Evolutionary conservation across 2,113 vertebrate genomes (phyloP), one percentile per base, ranked within the genome.

Genomic region (Dicerorhinus sumatrensis): DNA sequence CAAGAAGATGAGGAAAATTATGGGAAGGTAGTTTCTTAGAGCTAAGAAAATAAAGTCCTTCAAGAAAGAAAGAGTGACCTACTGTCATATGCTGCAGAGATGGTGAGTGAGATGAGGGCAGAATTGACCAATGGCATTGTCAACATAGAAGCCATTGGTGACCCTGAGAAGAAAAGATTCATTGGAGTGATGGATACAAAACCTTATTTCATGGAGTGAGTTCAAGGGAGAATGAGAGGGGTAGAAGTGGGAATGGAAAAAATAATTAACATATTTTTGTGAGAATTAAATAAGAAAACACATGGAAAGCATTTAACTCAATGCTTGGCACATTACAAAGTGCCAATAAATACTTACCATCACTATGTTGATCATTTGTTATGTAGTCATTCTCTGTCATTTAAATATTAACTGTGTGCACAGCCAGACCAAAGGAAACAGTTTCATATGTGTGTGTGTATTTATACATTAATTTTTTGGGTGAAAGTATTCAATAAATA

Each of bases 281-380:
- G 14, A 86, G 2, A 92, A 72, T 67, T 65, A 89, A 86, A 67
- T 75, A 89, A 79, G 36, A 67, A 96, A 96, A 75, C 31, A 23
- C 9, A 91, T 6, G 16, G 18, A 23, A 96, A n/a, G 9, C 20
- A 58, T 70, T 67, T 80, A 94, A 42, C 7, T 17, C 39, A 84
- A 84, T 36, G 1, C 9, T 76, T 89, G 72, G 16, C 42, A 54
- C 17, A 94, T 92, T 54, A 60, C 21, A 84, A 85, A 72, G 33
- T 56, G 62, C 1, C 31, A 63, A n/a, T 58, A 76, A 80, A 85
- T 62, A 94, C 18, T 36, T 36, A 51, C 3, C 21, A 73, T 95
- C 12, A 54, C 36, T 48, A 76, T 69, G 88, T 76, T 83, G n/a
- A 33, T 94, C 4, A 80, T 42, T 83, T 54, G 69, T 83, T 82